Evolutionary conservation across 2,888 invertebrate species (phyloP).

Genomic region (Perizoma affinitatum): DNA sequence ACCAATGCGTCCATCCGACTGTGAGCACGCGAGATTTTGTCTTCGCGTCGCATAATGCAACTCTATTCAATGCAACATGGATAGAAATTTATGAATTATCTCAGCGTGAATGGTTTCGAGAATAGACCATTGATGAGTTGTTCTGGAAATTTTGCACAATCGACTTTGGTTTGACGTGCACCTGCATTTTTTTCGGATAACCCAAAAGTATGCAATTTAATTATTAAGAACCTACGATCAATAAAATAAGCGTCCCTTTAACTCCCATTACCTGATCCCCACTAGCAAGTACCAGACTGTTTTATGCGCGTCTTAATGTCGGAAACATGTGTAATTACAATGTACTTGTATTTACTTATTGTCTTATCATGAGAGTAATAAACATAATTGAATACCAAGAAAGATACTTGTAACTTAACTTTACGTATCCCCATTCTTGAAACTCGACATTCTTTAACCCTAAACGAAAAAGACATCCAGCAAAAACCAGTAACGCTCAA

Average conservation of each 20-base stretch:
- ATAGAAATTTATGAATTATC: conserved; percentile 46
- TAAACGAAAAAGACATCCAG: conserved; percentile 24
- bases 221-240: neutral
- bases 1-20: conserved; percentile 58
- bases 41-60: conserved; percentile 52
- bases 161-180: conserved; percentile 45
- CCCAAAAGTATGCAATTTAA: conserved; percentile 4
- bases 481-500: conserved; percentile 26
- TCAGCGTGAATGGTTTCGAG: conserved; percentile 50
- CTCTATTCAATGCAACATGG: conserved; percentile 31
- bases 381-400: conserved; percentile 7
- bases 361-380: neutral
- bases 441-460: conserved; percentile 18
- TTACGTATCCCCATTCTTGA: conserved; percentile 11
- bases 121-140: conserved; percentile 43
- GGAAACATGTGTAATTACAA: too few species aligned
- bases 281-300: too few species aligned
- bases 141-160: conserved; percentile 56
- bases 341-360: too few species aligned
- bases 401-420: conserved; percentile 8
- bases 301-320: too few species aligned
- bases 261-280: neutral
- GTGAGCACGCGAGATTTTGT: conserved; percentile 58
- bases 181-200: conserved; percentile 29
- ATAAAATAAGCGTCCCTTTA: neutral